phyloP scores from a whole-genome alignment of 2,797 vertebrate genomes.

The Graptemys geographica region DNA sequence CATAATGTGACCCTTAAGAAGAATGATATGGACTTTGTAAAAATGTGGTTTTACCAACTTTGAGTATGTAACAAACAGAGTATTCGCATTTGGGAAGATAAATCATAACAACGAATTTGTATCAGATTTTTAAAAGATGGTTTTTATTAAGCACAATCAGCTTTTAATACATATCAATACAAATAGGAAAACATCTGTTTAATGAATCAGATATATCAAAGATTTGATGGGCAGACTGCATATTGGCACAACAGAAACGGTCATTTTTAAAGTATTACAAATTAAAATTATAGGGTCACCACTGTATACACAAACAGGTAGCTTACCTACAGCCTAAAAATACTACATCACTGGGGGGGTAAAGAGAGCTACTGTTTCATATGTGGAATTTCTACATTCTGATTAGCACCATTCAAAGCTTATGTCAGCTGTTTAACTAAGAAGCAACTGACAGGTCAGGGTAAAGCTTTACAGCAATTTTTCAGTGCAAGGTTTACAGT shows the following conservation, averaged over 20 bases:
- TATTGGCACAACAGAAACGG: slow-evolving; percentile 85
- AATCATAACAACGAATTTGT: slow-evolving; percentile 74
- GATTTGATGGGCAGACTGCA: slow-evolving; percentile 79
- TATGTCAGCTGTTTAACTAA: slow-evolving; percentile 80
- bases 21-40: not conserved
- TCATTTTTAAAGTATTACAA: slow-evolving; percentile 78
- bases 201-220: slow-evolving; percentile 85
- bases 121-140: slow-evolving; percentile 82
- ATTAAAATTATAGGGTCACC: slow-evolving; percentile 83
- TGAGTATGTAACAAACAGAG: not conserved
- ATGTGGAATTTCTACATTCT: slow-evolving; percentile 83
- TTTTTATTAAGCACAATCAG: slow-evolving; percentile 87
- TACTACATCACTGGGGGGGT: slow-evolving; percentile 82
- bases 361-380: slow-evolving; percentile 77
- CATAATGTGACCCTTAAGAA: not conserved
- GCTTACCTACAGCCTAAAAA: slow-evolving; percentile 82
- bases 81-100: slow-evolving; percentile 61
- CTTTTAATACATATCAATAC: slow-evolving; percentile 87
- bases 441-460: slow-evolving; percentile 79
- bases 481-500: slow-evolving; percentile 84
- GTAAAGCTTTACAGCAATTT: slow-evolving; percentile 84
- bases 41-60: not conserved
- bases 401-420: slow-evolving; percentile 90
- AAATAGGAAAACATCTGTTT: slow-evolving; percentile 83
- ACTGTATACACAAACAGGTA: slow-evolving; percentile 82